phyloP scores from a whole-genome alignment of 2,888 invertebrate species.

The Ennomos fuscantarius region DNA sequence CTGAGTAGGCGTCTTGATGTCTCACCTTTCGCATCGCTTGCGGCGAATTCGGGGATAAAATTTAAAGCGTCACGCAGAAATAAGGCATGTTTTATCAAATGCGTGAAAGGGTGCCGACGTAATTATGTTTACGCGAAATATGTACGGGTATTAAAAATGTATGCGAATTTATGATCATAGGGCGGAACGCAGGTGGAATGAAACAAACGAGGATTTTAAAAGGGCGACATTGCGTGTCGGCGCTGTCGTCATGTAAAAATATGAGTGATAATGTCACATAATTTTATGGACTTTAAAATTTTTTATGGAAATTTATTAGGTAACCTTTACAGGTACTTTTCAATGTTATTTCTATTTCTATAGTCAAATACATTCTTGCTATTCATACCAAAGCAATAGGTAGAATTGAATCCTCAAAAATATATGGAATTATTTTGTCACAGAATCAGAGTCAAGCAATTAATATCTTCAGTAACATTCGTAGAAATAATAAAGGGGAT shows the following conservation, averaged over 20 bases:
- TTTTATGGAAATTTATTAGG: too few relatives aligned
- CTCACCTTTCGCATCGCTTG: slow-evolving; percentile 37
- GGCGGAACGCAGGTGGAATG: slow-evolving; percentile 33
- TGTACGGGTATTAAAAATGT: slow-evolving; percentile 38
- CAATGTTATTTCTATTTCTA: too few relatives aligned
- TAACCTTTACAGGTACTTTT: too few relatives aligned
- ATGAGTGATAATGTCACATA: not conserved
- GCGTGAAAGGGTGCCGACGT: slow-evolving; percentile 42
- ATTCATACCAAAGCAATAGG: too few relatives aligned
- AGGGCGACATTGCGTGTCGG: slow-evolving; percentile 26
- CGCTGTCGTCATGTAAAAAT: slow-evolving; percentile 5
- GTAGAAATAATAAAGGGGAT: slow-evolving; percentile 17
- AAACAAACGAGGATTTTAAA: slow-evolving; percentile 28
- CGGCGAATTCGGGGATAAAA: slow-evolving; percentile 35
- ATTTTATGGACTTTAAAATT: not conserved
- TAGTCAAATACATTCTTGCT: too few relatives aligned
- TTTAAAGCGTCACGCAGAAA: slow-evolving; percentile 46
- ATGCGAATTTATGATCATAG: slow-evolving; percentile 34
- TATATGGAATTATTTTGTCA: too few relatives aligned
- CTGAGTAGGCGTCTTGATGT: slow-evolving; percentile 36
- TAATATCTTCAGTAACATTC: slow-evolving; percentile 3
- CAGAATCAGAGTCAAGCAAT: not conserved
- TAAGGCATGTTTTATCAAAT: slow-evolving; percentile 41
- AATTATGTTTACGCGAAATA: slow-evolving; percentile 43
- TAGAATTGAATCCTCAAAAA: too few relatives aligned